Conservation (phyloP, 2,797 vertebrate genomes). For the Lutjanus campechanus region DNA sequence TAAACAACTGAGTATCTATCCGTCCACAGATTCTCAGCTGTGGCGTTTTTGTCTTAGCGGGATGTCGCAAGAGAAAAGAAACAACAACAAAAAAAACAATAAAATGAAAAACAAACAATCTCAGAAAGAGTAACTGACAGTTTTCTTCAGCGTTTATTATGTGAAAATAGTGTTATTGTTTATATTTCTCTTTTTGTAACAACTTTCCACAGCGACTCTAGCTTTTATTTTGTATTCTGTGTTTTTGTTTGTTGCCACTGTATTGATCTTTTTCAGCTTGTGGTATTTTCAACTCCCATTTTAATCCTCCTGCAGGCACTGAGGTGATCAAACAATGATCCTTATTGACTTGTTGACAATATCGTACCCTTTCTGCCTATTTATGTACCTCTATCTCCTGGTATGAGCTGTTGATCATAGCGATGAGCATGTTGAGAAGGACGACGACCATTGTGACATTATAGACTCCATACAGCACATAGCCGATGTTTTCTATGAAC, state of each 20-base stretch:
- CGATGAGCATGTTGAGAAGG: conserved; percentile 98
- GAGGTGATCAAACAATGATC: conserved; percentile 39
- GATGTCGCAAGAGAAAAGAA: neutral
- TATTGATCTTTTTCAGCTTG: conserved; percentile 35
- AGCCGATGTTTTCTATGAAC: conserved; percentile 98
- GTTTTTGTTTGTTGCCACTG: conserved; percentile 14
- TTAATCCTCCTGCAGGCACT: conserved; percentile 31
- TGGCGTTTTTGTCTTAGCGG: neutral
- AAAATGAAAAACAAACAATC: neutral
- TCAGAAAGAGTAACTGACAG: neutral
- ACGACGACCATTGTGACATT: conserved; percentile 99
- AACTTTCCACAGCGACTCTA: neutral
- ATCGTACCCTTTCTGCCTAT: conserved; percentile 34
- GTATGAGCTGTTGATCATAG: conserved; percentile 99
- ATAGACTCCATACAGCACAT: conserved; percentile 96
- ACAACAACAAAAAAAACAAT: too few relatives aligned
- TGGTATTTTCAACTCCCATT: conserved; percentile 34
- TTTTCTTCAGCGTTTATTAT: neutral
- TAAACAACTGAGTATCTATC: neutral
- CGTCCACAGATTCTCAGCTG: neutral
- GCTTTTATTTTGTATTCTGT: conserved; percentile 15
- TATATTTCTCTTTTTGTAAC: neutral
- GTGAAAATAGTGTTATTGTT: neutral
- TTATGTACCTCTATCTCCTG: conserved; percentile 95
- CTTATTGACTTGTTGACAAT: conserved; percentile 48